These are phyloP conservation scores for Schmidtea mediterranea DNA, from an alignment of 1,140 invertebrate species.

Conservation along the genomic window DNA sequence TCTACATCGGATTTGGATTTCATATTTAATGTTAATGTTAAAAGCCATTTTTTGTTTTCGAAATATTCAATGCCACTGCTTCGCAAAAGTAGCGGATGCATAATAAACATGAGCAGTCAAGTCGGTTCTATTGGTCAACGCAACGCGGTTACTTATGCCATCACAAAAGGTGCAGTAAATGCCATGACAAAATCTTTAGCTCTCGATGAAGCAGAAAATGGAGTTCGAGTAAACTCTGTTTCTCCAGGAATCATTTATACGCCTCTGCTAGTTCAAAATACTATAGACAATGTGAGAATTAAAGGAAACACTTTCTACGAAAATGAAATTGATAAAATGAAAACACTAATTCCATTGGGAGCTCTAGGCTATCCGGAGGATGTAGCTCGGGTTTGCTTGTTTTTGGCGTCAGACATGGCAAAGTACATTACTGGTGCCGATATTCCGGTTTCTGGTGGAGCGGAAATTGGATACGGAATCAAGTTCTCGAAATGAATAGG, in stretches of 20 bases:
- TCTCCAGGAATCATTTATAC: background rate
- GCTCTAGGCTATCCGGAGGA: slow-evolving; percentile 20
- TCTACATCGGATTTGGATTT: slow-evolving; percentile 14
- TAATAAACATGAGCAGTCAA: slow-evolving; percentile 21
- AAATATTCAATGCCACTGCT: slow-evolving; percentile 15
- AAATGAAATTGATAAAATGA: too few species aligned
- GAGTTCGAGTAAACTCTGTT: slow-evolving; percentile 17
- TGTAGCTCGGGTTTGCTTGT: slow-evolving; percentile 18
- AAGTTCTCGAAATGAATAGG: slow-evolving; percentile 10
- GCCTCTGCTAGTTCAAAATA: background rate
- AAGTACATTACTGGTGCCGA: slow-evolving; percentile 25
- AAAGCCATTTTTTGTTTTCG: slow-evolving; percentile 14
- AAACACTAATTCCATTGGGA: slow-evolving; percentile 10
- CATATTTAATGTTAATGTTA: slow-evolving; percentile 15
- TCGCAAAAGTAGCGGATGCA: slow-evolving; percentile 18
- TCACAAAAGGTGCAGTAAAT: slow-evolving; percentile 19
- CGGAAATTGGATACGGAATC: slow-evolving; percentile 21
- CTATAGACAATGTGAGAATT: background rate
- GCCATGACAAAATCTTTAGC: slow-evolving; percentile 20
- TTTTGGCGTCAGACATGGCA: slow-evolving; percentile 19
- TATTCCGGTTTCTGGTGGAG: slow-evolving; percentile 19
- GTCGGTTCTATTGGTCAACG: slow-evolving; percentile 18
- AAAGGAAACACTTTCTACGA: background rate
- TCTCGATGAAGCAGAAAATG: slow-evolving; percentile 18
- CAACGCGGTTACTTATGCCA: slow-evolving; percentile 17